Conservation (phyloP, 2,797 vertebrate species). For the Pseudomugil gertrudae region DNA sequence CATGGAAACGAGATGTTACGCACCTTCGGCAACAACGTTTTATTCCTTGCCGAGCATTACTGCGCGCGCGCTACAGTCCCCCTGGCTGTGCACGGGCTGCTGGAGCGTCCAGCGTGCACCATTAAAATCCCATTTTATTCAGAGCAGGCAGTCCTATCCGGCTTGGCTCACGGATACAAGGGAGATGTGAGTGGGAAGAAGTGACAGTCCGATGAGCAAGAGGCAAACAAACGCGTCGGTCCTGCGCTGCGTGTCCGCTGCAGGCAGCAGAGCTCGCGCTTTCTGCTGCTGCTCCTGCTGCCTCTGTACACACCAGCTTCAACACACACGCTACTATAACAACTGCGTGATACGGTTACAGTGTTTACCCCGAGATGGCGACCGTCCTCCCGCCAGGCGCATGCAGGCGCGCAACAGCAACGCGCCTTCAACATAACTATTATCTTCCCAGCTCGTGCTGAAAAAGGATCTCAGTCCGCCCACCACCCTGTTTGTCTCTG, state of each 20-base stretch:
- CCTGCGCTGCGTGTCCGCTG: slow-evolving; percentile 54
- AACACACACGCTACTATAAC: slow-evolving; percentile 48
- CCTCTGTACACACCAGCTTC: slow-evolving; percentile 50
- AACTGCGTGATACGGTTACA: slow-evolving; percentile 61
- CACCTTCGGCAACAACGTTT: slow-evolving; percentile 75
- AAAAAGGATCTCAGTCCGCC: slow-evolving; percentile 34
- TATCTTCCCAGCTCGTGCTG: slow-evolving; percentile 10
- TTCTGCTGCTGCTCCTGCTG: slow-evolving; percentile 43
- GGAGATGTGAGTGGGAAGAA: slow-evolving; percentile 25
- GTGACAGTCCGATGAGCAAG: not conserved
- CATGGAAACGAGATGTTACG: slow-evolving; percentile 89
- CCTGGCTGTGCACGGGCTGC: slow-evolving; percentile 58
- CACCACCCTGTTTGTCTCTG: slow-evolving; percentile 21
- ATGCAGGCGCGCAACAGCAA: slow-evolving; percentile 44
- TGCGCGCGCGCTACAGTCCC: slow-evolving; percentile 62
- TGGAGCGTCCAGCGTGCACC: slow-evolving; percentile 61
- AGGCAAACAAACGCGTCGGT: slow-evolving; percentile 65
- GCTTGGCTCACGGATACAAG: slow-evolving; percentile 29
- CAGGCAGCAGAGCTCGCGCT: slow-evolving; percentile 68
- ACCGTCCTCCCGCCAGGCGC: slow-evolving; percentile 62
- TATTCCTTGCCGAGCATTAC: slow-evolving; percentile 78
- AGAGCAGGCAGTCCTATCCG: slow-evolving; percentile 48
- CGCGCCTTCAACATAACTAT: slow-evolving; percentile 40
- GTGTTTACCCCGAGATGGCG: slow-evolving; percentile 75
- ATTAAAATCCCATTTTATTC: slow-evolving; percentile 69